These are phyloP conservation scores for Drosophila orena DNA, from an alignment of 1,140 invertebrate species.

Conservation along the genomic window DNA sequence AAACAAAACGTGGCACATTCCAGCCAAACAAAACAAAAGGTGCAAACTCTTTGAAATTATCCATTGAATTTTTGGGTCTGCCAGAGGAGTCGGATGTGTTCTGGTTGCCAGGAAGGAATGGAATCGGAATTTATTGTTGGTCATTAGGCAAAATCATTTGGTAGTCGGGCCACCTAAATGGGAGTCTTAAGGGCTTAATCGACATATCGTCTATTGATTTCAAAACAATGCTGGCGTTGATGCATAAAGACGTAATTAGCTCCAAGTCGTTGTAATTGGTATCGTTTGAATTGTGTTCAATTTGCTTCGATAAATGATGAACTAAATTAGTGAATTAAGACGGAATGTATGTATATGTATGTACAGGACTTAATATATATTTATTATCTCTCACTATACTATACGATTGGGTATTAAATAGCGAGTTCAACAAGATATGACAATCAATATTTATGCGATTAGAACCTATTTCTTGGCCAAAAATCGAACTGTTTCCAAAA, in stretches of 20 bases:
- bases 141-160: conserved; percentile 39
- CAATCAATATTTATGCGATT: too few species aligned
- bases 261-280: background rate
- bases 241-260: background rate
- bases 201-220: conserved; percentile 3
- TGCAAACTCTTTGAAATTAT: conserved; percentile 64
- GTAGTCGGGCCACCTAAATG: conserved; percentile 14
- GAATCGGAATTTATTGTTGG: conserved; percentile 36
- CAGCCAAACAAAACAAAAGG: conserved; percentile 54
- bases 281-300: background rate
- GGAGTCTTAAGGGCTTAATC: conserved; percentile 9
- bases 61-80: conserved; percentile 48
- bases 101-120: background rate
- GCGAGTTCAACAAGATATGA: too few species aligned
- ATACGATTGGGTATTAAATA: too few species aligned
- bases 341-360: too few species aligned
- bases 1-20: conserved; percentile 43
- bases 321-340: background rate
- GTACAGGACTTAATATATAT: too few species aligned
- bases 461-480: too few species aligned
- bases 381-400: too few species aligned
- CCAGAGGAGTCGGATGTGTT: background rate
- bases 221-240: background rate
- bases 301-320: background rate
- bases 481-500: too few species aligned